These are phyloP conservation scores for Pollachius pollachius DNA, from an alignment of 2,113 vertebrate species.

Conservation along the genomic window DNA sequence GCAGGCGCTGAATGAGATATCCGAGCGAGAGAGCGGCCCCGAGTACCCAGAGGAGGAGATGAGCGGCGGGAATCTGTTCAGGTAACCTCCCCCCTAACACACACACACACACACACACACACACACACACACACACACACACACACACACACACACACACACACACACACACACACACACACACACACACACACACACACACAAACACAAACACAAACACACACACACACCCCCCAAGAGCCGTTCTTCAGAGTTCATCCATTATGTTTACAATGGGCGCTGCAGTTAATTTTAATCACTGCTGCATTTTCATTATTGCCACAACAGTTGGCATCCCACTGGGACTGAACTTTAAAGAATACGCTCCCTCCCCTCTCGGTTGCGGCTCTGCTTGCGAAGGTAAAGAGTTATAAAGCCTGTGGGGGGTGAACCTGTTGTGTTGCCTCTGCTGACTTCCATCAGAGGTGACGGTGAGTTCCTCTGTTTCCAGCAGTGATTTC, in stretches of 20 bases:
- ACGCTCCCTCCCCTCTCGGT: neutral
- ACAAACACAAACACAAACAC: no score
- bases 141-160: no score
- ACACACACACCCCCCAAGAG: neutral
- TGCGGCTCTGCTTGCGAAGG: neutral
- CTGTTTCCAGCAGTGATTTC: neutral
- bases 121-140: no score
- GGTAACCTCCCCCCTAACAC: conserved; percentile 64
- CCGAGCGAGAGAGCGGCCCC: conserved; percentile 53
- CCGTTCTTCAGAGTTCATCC: neutral
- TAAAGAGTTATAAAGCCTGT: neutral
- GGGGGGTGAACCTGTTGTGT: neutral
- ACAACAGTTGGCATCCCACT: neutral
- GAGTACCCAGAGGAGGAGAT: conserved; percentile 83
- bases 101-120: no score
- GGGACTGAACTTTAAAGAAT: conserved; percentile 4
- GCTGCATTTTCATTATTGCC: conserved; percentile 11
- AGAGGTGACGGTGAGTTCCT: conserved; percentile 20
- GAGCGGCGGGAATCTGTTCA: conserved; percentile 88
- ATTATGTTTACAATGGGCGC: neutral
- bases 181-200: no score
- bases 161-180: no score
- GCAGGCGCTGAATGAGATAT: conserved; percentile 77
- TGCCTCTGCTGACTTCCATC: neutral
- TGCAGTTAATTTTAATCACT: neutral